phyloP scores from a whole-genome alignment of 2,113 vertebrate genomes.

The Embiotoca jacksoni region DNA sequence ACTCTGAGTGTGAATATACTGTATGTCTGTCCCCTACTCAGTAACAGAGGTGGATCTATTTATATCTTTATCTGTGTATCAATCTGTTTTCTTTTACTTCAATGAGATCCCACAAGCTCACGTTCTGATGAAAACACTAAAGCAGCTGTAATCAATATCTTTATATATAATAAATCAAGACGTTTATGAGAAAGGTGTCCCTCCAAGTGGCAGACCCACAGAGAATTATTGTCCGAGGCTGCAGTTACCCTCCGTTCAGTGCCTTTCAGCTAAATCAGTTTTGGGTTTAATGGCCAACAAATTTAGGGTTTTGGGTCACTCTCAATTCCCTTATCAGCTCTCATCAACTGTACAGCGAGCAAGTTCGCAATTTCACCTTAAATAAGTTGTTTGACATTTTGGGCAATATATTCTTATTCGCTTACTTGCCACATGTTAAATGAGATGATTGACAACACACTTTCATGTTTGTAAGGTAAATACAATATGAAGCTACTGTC shows the following conservation, averaged over 20 bases:
- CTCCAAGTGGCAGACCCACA: neutral
- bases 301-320: neutral
- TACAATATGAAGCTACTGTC: neutral
- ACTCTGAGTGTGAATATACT: constrained; percentile 10
- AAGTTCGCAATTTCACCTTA: neutral
- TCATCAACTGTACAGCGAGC: neutral
- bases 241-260: neutral
- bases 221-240: neutral
- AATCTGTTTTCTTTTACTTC: neutral
- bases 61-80: neutral
- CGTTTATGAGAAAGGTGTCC: neutral
- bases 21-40: neutral
- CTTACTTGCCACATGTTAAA: neutral
- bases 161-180: neutral
- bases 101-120: neutral
- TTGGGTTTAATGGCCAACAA: neutral
- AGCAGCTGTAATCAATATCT: neutral
- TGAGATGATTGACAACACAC: neutral
- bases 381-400: neutral
- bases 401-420: neutral
- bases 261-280: neutral
- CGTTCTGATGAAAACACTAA: constrained; percentile 5
- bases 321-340: neutral
- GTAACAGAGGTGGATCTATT: constrained; percentile 15
- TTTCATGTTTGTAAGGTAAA: neutral